Base-by-base conservation (phyloP, 2,113 vertebrate genomes). In the Campylomormyrus numenius region DNA sequence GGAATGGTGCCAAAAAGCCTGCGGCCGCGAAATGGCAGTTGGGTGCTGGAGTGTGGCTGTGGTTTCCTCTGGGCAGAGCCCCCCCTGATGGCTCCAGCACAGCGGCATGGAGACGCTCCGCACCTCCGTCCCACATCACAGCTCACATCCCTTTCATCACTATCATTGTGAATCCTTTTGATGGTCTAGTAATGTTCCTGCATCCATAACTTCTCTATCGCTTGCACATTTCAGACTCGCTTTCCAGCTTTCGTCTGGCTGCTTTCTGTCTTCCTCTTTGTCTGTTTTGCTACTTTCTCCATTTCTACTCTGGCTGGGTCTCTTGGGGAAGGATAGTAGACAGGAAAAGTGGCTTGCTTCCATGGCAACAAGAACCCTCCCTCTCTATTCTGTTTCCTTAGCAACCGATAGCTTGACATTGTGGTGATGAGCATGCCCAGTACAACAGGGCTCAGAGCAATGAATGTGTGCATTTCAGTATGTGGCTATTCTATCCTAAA, bases 301-400 rank as follows among this genome's bases (percentile, higher is more conserved):
- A 17, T 91, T 92, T 94, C 93, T 95, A 93, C 93, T 92, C 94
- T 93, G 94, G 94, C 95, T 95, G 94, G 93, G 94, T 95, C 94
- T 95, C 95, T 88, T 90, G 94, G 94, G 94, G 93, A 93, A 94
- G 94, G 94, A 95, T 94, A 94, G 95, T 95, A 95, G 95, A 94
- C 95, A 95, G 94, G 94, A 96, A 80, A 95, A 94, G 95, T 94
- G 94, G 93, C 93, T 94, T 94, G 95, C 95, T 96, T 93, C 96
- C 94, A 96, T 96, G 94, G 96, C 94, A 96, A 96, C 96, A 94
- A 93, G 93, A 96, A 94, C 94, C 94, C 95, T 96, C 96, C 95
- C 95, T 96, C 95, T 96, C 96, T 95, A 95, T 95, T 96, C 95
- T 95, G 95, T 96, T 95, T 96, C 96, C 95, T 96, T 96, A 96